phyloP scores from a whole-genome alignment of 2,888 invertebrate genomes.

The Agrotis exclamationis region DNA sequence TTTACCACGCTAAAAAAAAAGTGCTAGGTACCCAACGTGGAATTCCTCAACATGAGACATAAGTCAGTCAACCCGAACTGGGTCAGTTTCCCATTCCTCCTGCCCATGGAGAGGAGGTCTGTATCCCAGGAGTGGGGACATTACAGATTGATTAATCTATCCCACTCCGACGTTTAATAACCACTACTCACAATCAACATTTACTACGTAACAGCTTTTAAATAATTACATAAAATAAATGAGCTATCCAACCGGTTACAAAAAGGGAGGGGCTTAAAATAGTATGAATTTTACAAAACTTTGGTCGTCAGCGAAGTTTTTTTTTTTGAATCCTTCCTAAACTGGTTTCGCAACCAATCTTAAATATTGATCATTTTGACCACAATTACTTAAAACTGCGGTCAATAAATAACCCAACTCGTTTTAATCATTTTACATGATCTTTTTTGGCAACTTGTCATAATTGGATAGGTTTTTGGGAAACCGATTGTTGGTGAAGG shows the following conservation, averaged over 20 bases:
- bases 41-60: too few relatives aligned
- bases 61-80: too few relatives aligned
- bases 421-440: slow-evolving; percentile 8
- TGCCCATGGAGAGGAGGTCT: too few relatives aligned
- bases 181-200: not conserved
- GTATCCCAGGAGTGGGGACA: too few relatives aligned
- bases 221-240: not conserved
- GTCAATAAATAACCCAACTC: not conserved
- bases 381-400: not conserved
- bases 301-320: not conserved
- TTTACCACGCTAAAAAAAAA: too few relatives aligned
- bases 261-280: not conserved
- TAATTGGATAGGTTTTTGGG: slow-evolving; percentile 24
- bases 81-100: too few relatives aligned
- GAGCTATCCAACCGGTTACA: not conserved
- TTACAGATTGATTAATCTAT: too few relatives aligned
- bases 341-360: slow-evolving; percentile 23
- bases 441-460: slow-evolving; percentile 14
- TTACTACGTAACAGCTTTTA: not conserved
- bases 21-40: too few relatives aligned
- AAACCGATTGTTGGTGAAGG: slow-evolving; percentile 2
- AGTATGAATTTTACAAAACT: not conserved
- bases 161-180: not conserved
- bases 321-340: not conserved
- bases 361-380: slow-evolving; percentile 9